Evolutionary conservation across 2,113 vertebrate genomes (phyloP).

Genomic region (Odocoileus hemionus): DNA sequence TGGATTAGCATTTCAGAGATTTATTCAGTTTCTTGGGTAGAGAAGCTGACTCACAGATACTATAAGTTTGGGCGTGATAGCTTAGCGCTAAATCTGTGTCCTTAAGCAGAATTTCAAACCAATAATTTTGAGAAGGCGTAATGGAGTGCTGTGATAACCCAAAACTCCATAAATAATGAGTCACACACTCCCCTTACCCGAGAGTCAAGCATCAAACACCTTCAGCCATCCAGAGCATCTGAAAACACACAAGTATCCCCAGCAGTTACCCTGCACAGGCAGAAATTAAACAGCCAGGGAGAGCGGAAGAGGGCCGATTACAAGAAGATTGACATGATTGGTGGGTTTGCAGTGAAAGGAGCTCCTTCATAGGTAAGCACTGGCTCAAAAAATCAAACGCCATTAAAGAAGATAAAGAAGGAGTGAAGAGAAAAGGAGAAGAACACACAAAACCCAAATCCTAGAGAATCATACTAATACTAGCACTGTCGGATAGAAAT

Average conservation of each 20-base stretch:
- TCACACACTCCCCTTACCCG: background rate
- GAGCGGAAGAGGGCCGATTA: background rate
- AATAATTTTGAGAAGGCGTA: conserved; percentile 58
- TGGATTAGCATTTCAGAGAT: conserved; percentile 68
- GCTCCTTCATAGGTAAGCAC: background rate
- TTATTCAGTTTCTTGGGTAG: conserved; percentile 54
- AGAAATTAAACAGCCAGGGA: conserved; percentile 46
- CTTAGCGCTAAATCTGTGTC: conserved; percentile 53
- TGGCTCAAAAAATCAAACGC: background rate
- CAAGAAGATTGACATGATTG: background rate
- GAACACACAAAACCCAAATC: background rate
- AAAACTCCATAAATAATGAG: conserved; percentile 56
- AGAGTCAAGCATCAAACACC: conserved; percentile 19
- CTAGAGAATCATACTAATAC: background rate
- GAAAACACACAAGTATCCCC: background rate
- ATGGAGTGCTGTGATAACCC: conserved; percentile 35
- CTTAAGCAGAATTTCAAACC: conserved; percentile 59
- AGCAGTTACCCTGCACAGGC: background rate
- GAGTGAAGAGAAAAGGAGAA: background rate
- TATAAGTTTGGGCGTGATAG: conserved; percentile 58
- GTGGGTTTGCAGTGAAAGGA: background rate
- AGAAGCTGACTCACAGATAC: conserved; percentile 62
- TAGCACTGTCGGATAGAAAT: background rate
- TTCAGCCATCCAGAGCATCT: conserved; percentile 18
- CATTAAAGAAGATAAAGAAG: conserved; percentile 6